These are phyloP conservation scores for Oscheius sp. DNA, from an alignment of 1,140 invertebrate species.

Conservation along the genomic window DNA sequence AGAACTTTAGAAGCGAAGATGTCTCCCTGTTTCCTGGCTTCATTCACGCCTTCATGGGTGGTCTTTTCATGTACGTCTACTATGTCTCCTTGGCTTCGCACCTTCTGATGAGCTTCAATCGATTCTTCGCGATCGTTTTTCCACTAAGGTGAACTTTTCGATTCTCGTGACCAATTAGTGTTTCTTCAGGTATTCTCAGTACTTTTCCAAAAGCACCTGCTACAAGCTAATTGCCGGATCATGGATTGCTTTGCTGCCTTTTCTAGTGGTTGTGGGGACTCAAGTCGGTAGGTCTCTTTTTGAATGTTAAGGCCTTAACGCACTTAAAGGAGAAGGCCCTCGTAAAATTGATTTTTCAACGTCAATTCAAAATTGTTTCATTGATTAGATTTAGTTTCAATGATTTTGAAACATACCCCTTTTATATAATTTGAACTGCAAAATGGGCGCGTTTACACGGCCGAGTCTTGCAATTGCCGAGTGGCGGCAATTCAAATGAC, in stretches of 20 bases:
- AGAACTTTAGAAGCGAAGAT: neutral
- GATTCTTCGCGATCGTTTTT: neutral
- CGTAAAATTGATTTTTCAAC: no score
- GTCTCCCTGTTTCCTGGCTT: neutral
- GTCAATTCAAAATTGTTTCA: no score
- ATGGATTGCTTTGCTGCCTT: neutral
- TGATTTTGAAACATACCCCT: no score
- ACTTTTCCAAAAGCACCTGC: neutral
- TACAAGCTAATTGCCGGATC: neutral
- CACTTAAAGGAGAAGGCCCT: no score
- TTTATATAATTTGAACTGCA: no score
- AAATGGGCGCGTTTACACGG: no score
- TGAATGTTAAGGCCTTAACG: no score
- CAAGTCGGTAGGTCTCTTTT: neutral
- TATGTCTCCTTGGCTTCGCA: neutral
- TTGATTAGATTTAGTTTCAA: no score
- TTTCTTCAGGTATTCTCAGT: neutral
- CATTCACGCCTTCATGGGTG: neutral
- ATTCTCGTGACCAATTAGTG: neutral
- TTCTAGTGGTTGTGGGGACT: neutral
- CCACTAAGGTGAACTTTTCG: neutral
- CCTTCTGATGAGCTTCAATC: constrained; percentile 3
- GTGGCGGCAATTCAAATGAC: no score
- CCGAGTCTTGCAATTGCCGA: no score
- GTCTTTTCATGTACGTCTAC: neutral